These are phyloP conservation scores for Pelodiscus sinensis DNA, from an alignment of 2,113 vertebrate species.

Conservation along the genomic window DNA sequence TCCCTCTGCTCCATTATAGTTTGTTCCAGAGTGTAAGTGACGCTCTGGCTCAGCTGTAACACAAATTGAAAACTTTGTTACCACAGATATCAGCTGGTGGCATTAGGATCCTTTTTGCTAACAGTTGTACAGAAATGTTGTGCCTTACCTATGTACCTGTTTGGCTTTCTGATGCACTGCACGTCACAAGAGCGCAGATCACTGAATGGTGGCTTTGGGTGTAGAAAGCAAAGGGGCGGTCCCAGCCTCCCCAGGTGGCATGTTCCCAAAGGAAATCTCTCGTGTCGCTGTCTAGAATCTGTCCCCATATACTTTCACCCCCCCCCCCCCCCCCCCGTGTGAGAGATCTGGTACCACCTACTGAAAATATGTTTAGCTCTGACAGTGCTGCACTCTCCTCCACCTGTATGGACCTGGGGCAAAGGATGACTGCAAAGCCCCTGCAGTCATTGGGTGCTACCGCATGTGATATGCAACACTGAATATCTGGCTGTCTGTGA, in stretches of 20 bases:
- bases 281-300: background rate
- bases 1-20: background rate
- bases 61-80: background rate
- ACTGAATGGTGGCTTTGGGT: background rate
- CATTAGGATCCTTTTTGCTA: background rate
- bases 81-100: too few species aligned
- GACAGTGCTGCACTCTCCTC: background rate
- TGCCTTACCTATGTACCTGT: background rate
- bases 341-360: background rate
- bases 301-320: background rate
- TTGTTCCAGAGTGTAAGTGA: background rate
- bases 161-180: background rate
- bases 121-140: background rate
- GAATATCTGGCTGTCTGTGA: background rate
- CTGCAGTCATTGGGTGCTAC: background rate
- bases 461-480: rapidly evolving
- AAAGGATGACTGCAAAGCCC: background rate
- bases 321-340: too few species aligned
- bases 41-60: background rate
- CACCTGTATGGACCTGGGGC: background rate
- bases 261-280: background rate
- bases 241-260: background rate
- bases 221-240: background rate
- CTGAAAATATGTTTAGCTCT: background rate
- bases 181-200: background rate